Conservation (phyloP, 2,888 invertebrate genomes). For the Panopea generosa region DNA sequence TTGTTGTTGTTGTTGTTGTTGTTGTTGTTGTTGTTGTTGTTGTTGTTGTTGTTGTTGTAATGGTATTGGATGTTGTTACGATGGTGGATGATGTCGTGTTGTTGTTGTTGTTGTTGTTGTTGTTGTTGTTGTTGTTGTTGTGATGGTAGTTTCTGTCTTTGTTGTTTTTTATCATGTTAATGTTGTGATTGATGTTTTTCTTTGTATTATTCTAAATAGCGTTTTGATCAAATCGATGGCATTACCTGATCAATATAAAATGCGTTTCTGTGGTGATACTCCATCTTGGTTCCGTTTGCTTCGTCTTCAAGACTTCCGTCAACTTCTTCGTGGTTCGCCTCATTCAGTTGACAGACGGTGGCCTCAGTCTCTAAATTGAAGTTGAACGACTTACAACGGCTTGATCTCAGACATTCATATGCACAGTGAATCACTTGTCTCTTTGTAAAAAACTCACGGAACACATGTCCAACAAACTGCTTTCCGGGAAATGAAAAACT, state of each 20-base stretch:
- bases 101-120: too few relatives aligned
- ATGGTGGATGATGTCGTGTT: too few relatives aligned
- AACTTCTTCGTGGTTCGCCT: constrained; percentile 67
- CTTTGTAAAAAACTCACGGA: constrained; percentile 66
- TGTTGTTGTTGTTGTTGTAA: too few relatives aligned
- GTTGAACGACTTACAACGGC: constrained; percentile 77
- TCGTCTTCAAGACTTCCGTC: constrained; percentile 52
- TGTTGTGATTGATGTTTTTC: too few relatives aligned
- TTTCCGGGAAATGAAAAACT: constrained; percentile 63
- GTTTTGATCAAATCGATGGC: too few relatives aligned
- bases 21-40: too few relatives aligned
- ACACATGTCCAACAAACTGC: constrained; percentile 63
- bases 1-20: too few relatives aligned
- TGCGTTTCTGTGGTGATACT: constrained; percentile 73
- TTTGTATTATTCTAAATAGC: too few relatives aligned
- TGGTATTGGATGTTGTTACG: too few relatives aligned
- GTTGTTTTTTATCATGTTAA: too few relatives aligned
- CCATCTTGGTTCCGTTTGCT: constrained; percentile 33
- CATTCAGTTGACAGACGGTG: constrained; percentile 6
- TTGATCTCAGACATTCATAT: constrained; percentile 73
- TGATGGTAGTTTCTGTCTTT: too few relatives aligned
- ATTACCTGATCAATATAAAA: constrained; percentile 76
- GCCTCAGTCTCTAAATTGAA: constrained; percentile 62
- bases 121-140: too few relatives aligned
- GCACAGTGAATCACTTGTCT: constrained; percentile 76